Conservation (phyloP, 2,113 vertebrate genomes). For the Rhinolophus ferrumequinum region DNA sequence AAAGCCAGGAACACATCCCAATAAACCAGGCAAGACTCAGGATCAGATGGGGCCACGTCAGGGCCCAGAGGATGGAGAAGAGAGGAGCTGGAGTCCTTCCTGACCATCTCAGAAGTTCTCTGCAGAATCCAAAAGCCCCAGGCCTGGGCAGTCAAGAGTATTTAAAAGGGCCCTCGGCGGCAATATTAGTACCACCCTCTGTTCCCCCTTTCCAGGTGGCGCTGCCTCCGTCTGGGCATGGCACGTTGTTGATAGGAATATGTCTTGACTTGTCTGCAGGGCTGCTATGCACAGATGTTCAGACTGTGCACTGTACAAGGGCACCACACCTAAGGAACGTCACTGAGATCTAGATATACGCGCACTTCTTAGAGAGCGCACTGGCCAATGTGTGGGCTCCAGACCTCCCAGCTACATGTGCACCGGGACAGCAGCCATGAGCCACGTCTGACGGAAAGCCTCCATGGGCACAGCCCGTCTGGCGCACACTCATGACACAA, state of each 20-base stretch:
- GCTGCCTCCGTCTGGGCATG: background rate
- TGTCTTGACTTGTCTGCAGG: background rate
- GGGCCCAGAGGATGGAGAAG: background rate
- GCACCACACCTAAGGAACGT: background rate
- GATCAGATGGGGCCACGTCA: background rate
- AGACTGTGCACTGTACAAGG: background rate
- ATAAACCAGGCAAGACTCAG: background rate
- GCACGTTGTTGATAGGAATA: background rate
- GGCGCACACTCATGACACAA: background rate
- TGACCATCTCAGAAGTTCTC: background rate
- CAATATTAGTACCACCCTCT: background rate
- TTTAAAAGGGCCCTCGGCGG: background rate
- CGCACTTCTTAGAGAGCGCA: background rate
- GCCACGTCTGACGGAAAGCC: background rate
- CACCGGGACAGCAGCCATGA: background rate
- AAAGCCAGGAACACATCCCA: background rate
- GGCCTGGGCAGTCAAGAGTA: background rate
- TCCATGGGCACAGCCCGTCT: background rate
- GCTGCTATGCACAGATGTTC: background rate
- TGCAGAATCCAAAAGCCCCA: background rate
- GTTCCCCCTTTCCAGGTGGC: background rate
- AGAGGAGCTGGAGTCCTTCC: background rate
- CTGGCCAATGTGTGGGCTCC: background rate
- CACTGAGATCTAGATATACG: background rate
- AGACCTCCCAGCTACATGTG: background rate